Percentiles rank a stretch among this genome's conserved stretches.
These are phyloP conservation scores for Timema podura DNA, from an alignment of 2,888 invertebrate genomes.

Conservation along the genomic window DNA sequence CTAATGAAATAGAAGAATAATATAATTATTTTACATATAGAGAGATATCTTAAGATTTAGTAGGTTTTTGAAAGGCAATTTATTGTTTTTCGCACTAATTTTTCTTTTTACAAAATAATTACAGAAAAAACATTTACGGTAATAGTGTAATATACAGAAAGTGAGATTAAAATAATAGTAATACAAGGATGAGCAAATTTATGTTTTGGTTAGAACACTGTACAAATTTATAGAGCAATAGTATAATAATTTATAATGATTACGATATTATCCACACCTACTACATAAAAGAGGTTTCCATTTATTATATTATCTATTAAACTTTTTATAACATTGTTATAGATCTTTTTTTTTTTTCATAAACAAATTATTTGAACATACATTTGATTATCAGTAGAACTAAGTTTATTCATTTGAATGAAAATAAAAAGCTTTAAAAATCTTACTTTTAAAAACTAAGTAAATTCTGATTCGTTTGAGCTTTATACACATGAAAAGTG, in stretches of 20 bases:
- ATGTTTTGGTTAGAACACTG: slow-evolving; percentile 19
- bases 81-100: slow-evolving; percentile 14
- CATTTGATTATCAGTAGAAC: no score
- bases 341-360: slow-evolving; percentile 16
- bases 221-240: slow-evolving; percentile 18
- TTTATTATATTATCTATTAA: slow-evolving; percentile 15
- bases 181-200: slow-evolving; percentile 18
- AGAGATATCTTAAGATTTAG: no score
- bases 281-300: slow-evolving; percentile 14
- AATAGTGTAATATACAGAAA: slow-evolving; percentile 9
- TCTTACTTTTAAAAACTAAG: no score
- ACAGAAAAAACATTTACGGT: slow-evolving; percentile 5
- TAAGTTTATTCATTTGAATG: no score
- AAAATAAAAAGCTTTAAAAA: no score
- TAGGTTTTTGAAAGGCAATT: slow-evolving; percentile 11
- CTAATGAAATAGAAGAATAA: no score
- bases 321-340: slow-evolving; percentile 15
- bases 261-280: slow-evolving; percentile 15
- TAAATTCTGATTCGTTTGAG: slow-evolving; percentile 1
- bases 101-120: slow-evolving; percentile 12
- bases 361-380: slow-evolving; percentile 5
- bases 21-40: no score
- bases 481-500: slow-evolving; percentile 12
- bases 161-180: slow-evolving; percentile 13
- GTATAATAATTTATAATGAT: slow-evolving; percentile 6